A percentile compares a stretch with the other conserved stretches of the same genome.
Conservation (phyloP, 2,888 invertebrate species). For the Beris morrisii region DNA sequence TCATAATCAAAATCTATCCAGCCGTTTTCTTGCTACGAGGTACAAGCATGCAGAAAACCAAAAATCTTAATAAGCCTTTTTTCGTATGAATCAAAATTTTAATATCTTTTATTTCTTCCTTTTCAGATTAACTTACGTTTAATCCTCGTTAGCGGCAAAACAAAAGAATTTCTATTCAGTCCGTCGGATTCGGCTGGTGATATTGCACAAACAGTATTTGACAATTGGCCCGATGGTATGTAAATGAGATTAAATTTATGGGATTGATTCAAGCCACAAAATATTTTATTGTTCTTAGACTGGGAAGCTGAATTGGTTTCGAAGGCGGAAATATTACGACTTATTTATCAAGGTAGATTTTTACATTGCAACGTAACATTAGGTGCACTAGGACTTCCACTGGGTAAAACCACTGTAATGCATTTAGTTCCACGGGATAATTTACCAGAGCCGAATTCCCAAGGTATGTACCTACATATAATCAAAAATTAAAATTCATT, state of each 20-base stretch:
- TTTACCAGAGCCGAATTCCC: conserved; percentile 97
- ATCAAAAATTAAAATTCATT: conserved; percentile 59
- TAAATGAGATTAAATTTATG: conserved; percentile 24
- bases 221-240: conserved; percentile 98
- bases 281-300: conserved; percentile 67
- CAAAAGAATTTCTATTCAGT: conserved; percentile 98
- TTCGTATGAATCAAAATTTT: no score
- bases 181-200: conserved; percentile 97
- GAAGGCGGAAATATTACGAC: conserved; percentile 95
- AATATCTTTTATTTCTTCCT: conserved; percentile 35
- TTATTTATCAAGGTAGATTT: conserved; percentile 99
- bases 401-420: conserved; percentile 99
- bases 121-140: conserved; percentile 94
- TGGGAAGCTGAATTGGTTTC: conserved; percentile 96
- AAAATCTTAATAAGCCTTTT: no score
- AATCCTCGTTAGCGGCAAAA: conserved; percentile 98
- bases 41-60: no score
- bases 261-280: no score
- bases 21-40: no score
- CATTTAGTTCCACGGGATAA: conserved; percentile 99
- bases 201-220: conserved; percentile 98
- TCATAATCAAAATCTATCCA: no score
- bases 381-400: conserved; percentile 94
- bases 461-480: conserved; percentile 63
- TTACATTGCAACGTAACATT: conserved; percentile 98